phyloP scores from a whole-genome alignment of 2,888 invertebrate genomes.

The Acronicta psi region DNA sequence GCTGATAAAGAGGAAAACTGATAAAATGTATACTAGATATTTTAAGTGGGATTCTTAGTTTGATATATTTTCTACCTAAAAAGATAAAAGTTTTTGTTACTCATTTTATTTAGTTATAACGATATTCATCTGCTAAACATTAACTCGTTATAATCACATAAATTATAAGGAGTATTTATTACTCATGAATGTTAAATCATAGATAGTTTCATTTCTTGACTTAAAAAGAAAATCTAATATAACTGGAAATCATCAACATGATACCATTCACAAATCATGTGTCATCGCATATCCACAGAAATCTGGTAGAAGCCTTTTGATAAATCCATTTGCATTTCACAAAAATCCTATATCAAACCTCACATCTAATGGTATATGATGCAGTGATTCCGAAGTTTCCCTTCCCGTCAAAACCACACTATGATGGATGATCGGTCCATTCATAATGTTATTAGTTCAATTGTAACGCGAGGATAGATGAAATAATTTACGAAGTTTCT shows the following conservation, averaged over 20 bases:
- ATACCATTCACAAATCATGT: neutral
- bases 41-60: neutral
- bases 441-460: constrained; percentile 70
- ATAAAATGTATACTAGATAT: neutral
- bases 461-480: constrained; percentile 51
- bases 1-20: neutral
- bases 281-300: neutral
- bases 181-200: no score
- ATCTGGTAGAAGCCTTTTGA: constrained; percentile 16
- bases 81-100: no score
- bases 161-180: no score
- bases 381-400: constrained; percentile 61
- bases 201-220: neutral
- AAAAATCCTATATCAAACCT: constrained; percentile 39
- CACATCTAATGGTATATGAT: constrained; percentile 65
- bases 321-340: constrained; percentile 21
- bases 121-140: no score
- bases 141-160: no score
- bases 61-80: no score
- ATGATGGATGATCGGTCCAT: constrained; percentile 66
- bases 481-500: constrained; percentile 51
- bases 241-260: neutral
- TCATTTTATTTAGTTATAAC: neutral
- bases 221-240: neutral
- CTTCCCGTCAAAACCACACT: constrained; percentile 55